Evolutionary conservation across 1,140 invertebrate genomes (phyloP), one percentile per base, ranked within the genome.

Genomic region (Samia ricini): DNA sequence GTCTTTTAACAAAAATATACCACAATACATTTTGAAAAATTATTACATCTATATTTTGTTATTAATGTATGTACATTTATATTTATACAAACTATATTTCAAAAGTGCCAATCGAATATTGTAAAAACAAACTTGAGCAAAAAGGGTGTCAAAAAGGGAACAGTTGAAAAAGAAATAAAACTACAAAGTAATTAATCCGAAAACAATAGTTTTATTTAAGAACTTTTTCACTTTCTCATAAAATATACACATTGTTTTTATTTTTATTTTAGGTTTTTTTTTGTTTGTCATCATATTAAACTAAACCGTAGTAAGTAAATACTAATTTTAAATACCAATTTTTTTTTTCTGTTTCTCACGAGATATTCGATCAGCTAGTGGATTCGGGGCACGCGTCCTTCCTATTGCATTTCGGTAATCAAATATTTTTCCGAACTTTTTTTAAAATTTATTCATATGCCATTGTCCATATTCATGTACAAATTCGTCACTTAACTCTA

Each of bases 131-230:
- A 42, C n/a, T 12, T 42, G 10, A 42, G n/a, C 33, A 4, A 42
- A 10, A 4, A 42, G 12, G 12, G 8, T 15, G 3, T 15, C 0
- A 42, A 15, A 42, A 10, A 42, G n/a, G 15, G 10, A 42, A 15
- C 26, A 26, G 8, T 15, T 15, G 33, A 12, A 15, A 42, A n/a
- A n/a, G 12, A 87, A 89, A 89, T 87, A 85, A 89, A 89, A 89
- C 86, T 72, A 64, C 29, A 63, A 56, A 80, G 64, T 85, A 78
- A 85, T 86, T 89, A 89, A 89, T 89, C 87, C 87, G 87, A 89
- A 89, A 89, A 89, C 87, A 89, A 89, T 89, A 88, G 87, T 89
- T 89, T 88, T 89, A 89, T 89, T 89, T 88, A 89, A 89, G 87
- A 89, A 88, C 83, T 87, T 87, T 29, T 89, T 88, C 86, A 89